Evolutionary conservation across 2,113 vertebrate genomes (phyloP).

Genomic region (Vidua macroura): DNA sequence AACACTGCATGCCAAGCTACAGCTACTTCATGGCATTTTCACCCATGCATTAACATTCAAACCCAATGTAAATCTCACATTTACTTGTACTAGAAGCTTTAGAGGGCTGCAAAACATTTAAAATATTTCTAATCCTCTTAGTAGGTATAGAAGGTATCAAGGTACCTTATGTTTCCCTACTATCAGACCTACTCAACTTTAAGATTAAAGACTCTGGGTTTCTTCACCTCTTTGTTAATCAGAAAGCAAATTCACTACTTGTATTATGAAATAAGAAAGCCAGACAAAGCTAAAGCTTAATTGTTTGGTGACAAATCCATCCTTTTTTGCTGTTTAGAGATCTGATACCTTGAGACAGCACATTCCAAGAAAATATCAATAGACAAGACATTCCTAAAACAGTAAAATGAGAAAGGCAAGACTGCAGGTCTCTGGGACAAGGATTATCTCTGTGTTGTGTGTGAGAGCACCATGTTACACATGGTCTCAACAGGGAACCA

Average conservation of each 20-base stretch:
- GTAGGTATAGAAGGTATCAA: constrained; percentile 11
- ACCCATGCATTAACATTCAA: background rate
- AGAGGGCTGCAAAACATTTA: constrained; percentile 3
- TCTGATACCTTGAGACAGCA: background rate
- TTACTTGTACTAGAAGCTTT: constrained; percentile 4
- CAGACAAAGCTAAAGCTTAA: background rate
- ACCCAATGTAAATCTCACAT: background rate
- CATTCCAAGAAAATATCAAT: background rate
- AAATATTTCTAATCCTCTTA: constrained; percentile 59
- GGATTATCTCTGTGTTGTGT: background rate
- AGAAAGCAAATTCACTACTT: background rate
- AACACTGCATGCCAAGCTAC: background rate
- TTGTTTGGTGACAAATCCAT: background rate
- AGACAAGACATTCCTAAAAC: background rate
- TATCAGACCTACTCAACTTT: constrained; percentile 12
- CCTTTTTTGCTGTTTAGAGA: background rate
- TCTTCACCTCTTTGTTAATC: background rate
- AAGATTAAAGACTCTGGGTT: background rate
- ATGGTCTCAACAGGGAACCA: background rate
- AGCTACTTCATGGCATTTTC: background rate
- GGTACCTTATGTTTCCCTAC: constrained; percentile 11
- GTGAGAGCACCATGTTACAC: fast-evolving
- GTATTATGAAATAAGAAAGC: background rate
- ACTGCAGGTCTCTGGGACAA: background rate
- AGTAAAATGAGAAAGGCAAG: background rate